These are phyloP conservation scores for Brienomyrus longianalis DNA, from an alignment of 2,113 vertebrate species.

Conservation along the genomic window DNA sequence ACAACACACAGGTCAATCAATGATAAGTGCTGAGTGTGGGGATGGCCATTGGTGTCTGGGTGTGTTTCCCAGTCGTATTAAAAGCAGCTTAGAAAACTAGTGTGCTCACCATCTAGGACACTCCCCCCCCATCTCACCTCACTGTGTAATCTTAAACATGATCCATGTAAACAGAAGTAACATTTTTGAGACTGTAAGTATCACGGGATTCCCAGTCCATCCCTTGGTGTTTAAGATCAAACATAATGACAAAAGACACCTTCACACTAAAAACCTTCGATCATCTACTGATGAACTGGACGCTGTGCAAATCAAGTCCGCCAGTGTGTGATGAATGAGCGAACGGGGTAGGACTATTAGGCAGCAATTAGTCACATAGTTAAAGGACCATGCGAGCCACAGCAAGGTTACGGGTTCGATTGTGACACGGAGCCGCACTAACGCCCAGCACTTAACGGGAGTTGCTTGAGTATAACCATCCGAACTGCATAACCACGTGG, in stretches of 20 bases:
- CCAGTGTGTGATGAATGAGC: slow-evolving; percentile 2
- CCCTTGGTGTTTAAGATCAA: background rate
- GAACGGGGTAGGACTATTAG: background rate
- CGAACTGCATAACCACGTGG: background rate
- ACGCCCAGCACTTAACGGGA: background rate
- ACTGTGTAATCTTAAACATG: background rate
- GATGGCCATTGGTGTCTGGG: background rate
- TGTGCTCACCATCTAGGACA: background rate
- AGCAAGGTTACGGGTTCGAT: background rate
- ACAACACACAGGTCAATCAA: background rate
- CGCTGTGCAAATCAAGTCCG: background rate
- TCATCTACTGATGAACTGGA: background rate
- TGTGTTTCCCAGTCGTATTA: background rate
- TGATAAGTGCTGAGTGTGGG: background rate
- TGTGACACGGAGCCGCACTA: background rate
- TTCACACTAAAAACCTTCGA: background rate
- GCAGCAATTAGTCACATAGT: background rate
- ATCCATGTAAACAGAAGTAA: background rate
- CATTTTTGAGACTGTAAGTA: background rate
- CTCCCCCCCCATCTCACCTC: background rate
- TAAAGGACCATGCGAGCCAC: background rate
- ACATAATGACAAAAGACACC: background rate
- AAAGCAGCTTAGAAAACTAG: background rate
- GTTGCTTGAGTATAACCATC: background rate
- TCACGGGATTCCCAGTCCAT: background rate